Base-by-base conservation (phyloP, 2,797 vertebrate species). In the Ctenopoma multispine region DNA sequence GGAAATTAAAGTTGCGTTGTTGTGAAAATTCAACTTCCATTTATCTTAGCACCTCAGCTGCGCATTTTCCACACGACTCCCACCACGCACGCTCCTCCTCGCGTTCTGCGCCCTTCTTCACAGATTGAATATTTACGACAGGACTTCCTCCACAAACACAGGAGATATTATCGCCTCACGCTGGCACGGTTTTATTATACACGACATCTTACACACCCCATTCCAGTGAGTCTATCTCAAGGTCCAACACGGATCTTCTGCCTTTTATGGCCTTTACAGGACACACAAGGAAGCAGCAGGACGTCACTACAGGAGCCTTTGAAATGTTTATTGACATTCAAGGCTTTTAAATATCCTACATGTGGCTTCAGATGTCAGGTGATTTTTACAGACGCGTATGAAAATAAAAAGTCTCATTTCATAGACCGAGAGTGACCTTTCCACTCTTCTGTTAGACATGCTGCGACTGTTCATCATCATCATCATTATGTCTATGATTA, bases 231-330 rank as follows among this genome's bases (percentile, higher is more conserved):
- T 78, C 68, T 70, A 84, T 90, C 77, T 83, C 71, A 89, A 88
- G 84, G 89, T 90, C 85, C 85, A 78, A 4, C 60, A 5, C 64
- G 3, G 47, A 48, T 77, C 67, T 43, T 57, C 75, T 63, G 58
- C 85, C 87, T 73, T 86, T 83, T 86, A 90, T 79, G 85, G 89
- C 50, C 21, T 74, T 69, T 72, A 63, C 65, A 69, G 67, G 51
- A 4, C 47, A 46, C 15, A 60, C 59, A 17, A 53, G 41, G 62
- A 57, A 75, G 68, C 63, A 36, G 62, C 70, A 40, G 36, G 56
- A 72, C 75, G 60, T 49, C 73, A 71, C 65, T 18, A 18, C 34
- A 17, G 14, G 31, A 47, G 62, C 54, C 53, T 46, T 61, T 40
- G 38, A 63, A 40, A 64, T 70, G 21, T 63, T 62, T 70, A 61